These are phyloP conservation scores for Kradibia gibbosae DNA, from an alignment of 1,140 invertebrate species.

Conservation along the genomic window DNA sequence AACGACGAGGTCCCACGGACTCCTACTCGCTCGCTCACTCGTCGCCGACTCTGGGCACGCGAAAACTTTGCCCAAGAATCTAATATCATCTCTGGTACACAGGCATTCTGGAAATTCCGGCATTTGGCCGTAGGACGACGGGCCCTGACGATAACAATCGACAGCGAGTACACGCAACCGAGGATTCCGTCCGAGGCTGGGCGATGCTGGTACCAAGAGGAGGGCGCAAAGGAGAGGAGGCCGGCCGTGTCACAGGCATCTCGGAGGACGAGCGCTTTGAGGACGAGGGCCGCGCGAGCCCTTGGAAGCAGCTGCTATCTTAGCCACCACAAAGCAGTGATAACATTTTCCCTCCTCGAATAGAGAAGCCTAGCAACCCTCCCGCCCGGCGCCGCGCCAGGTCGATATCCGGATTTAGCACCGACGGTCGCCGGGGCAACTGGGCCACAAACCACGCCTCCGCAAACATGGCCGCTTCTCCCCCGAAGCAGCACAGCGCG, in stretches of 20 bases:
- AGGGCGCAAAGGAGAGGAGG: background rate
- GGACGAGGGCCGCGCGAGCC: conserved; percentile 43
- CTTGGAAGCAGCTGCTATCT: conserved; percentile 68
- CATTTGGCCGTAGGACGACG: conserved; percentile 51
- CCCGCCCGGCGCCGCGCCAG: conserved; percentile 58
- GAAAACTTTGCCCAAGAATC: conserved; percentile 72
- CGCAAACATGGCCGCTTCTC: conserved; percentile 65
- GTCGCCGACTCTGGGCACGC: conserved; percentile 56
- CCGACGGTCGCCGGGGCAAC: conserved; percentile 67
- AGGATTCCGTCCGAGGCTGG: background rate
- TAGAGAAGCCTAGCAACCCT: conserved; percentile 71
- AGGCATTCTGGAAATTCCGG: conserved; percentile 68
- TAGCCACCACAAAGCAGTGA: conserved; percentile 74
- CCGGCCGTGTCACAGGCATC: background rate
- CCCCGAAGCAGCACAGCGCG: background rate
- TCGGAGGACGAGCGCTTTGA: conserved; percentile 37
- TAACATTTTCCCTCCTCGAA: conserved; percentile 74
- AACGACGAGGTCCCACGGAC: too few species aligned
- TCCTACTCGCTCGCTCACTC: background rate
- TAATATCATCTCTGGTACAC: conserved; percentile 70
- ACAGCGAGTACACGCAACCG: conserved; percentile 24
- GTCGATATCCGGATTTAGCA: conserved; percentile 70
- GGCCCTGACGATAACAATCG: conserved; percentile 31
- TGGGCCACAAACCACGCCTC: conserved; percentile 64
- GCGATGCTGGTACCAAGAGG: background rate